Evolutionary conservation across 2,797 vertebrate species (phyloP), one percentile per base, ranked within the genome.

Genomic region (Chelon labrosus): DNA sequence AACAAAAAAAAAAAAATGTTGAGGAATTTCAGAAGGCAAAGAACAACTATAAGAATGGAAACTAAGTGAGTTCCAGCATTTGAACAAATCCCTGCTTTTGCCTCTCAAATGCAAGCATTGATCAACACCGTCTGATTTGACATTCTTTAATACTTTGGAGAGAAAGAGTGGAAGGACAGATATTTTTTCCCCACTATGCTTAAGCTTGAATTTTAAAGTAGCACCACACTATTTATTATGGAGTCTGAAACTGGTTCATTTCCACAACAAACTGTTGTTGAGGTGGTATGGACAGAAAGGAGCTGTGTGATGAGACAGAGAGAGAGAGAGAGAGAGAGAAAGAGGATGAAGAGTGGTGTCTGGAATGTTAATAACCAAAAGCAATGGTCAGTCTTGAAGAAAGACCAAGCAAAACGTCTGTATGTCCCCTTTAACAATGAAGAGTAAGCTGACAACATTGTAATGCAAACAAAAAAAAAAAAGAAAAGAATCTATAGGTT

Each of bases 1-100:
- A 63, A 62, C 92, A 61, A 90, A 88, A 63, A 62, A 75, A 84
- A 80, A 35, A 75, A 83, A 80, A 91, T 92, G 67, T 66, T 56
- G 69, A 75, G 57, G 83, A 92, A 93, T 93, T 77, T 92, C 94
- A 94, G 95, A 97, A 97, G 95, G 96, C 95, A 97, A 97, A 96
- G 91, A 84, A 95, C 90, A 95, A 94, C 93, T 96, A 95, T 94
- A 96, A 95, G 93, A 96, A 97, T 96, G 94, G 94, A 96, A 94
- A 95, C 92, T 93, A 95, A 95, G 95, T 91, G 84, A 92, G 93
- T 94, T 95, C 93, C 94, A 95, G 95, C 95, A 91, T 94, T 94
- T 91, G 93, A 94, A 95, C 91, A 92, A 70, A 66, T 73, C 46
- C 11, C 65, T 60, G 38, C 79, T 77, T 75, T 80, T 68, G 75